Evolutionary conservation across 2,113 vertebrate species (phyloP).

Genomic region (Lagenorhynchus albirostris): DNA sequence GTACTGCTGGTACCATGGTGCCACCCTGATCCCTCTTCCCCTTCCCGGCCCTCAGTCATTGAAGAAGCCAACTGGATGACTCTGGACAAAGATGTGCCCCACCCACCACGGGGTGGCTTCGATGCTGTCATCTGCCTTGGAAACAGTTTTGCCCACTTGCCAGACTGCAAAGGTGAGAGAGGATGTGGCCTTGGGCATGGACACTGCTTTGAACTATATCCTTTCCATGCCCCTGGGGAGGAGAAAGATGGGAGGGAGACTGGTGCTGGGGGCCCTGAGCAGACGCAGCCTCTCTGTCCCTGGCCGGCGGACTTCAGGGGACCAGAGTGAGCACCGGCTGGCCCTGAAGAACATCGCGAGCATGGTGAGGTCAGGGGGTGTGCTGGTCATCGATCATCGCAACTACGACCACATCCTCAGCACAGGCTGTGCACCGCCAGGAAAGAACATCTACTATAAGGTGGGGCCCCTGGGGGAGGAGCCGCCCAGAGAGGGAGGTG

Average conservation of each 20-base stretch:
- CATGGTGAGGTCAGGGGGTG: conserved; percentile 92
- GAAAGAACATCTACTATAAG: conserved; percentile 99
- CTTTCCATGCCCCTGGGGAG: background rate
- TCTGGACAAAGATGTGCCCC: conserved; percentile 88
- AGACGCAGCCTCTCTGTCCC: background rate
- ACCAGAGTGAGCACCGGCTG: conserved; percentile 94
- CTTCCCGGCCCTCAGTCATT: conserved; percentile 84
- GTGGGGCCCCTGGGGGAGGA: conserved; percentile 73
- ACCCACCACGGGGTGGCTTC: conserved; percentile 89
- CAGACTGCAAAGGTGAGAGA: conserved; percentile 95
- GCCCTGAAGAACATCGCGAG: conserved; percentile 94
- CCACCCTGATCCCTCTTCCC: background rate
- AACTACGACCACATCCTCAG: conserved; percentile 98
- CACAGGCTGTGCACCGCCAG: conserved; percentile 90
- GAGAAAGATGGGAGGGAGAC: background rate
- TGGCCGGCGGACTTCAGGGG: conserved; percentile 82
- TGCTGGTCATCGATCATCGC: conserved; percentile 96
- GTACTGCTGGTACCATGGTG: background rate
- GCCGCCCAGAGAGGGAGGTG: background rate
- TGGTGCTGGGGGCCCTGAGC: background rate
- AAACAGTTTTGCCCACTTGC: conserved; percentile 97
- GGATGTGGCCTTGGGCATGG: background rate
- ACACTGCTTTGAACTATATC: background rate
- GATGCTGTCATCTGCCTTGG: conserved; percentile 98
- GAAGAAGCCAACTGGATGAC: conserved; percentile 99